phyloP scores from a whole-genome alignment of 1,140 invertebrate genomes.

The Oedothorax gibbosus region DNA sequence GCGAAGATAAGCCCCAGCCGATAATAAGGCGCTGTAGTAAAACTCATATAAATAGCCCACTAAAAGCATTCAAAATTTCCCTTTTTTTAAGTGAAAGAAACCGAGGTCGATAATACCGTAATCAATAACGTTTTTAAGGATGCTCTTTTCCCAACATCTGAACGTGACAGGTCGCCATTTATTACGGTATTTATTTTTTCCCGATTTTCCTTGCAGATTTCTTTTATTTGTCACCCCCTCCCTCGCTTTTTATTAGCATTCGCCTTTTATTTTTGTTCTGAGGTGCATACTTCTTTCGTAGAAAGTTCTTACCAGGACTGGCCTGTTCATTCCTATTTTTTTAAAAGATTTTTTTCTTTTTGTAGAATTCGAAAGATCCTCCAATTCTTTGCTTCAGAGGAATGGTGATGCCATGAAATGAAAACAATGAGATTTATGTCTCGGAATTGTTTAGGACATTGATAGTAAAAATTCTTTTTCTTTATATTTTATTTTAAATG shows the following conservation, averaged over 20 bases:
- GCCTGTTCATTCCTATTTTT: conserved; percentile 27
- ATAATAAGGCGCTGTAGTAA: neutral
- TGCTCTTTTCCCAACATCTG: conserved; percentile 58
- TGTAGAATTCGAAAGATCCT: conserved; percentile 3
- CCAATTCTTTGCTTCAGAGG: conserved; percentile 11
- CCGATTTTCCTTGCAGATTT: conserved; percentile 11
- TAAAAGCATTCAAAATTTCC: conserved; percentile 31
- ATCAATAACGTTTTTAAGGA: conserved; percentile 61
- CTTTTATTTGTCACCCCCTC: neutral
- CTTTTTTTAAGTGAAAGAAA: conserved; percentile 52
- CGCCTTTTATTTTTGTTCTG: conserved; percentile 17
- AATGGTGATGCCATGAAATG: conserved; percentile 44
- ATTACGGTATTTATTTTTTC: conserved; percentile 57
- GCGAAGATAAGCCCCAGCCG: too few species aligned
- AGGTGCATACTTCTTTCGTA: conserved; percentile 3
- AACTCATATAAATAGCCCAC: conserved; percentile 21
- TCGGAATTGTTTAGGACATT: conserved; percentile 20
- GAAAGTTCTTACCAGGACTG: conserved; percentile 41
- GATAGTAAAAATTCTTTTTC: conserved; percentile 19
- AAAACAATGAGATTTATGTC: conserved; percentile 44
- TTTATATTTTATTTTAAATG: conserved; percentile 4
- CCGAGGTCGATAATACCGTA: conserved; percentile 48
- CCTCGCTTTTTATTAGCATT: neutral
- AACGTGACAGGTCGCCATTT: conserved; percentile 58
- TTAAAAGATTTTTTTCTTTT: conserved; percentile 11